Conservation (phyloP, 2,888 invertebrate genomes). For the Himalopsyche japonica region DNA sequence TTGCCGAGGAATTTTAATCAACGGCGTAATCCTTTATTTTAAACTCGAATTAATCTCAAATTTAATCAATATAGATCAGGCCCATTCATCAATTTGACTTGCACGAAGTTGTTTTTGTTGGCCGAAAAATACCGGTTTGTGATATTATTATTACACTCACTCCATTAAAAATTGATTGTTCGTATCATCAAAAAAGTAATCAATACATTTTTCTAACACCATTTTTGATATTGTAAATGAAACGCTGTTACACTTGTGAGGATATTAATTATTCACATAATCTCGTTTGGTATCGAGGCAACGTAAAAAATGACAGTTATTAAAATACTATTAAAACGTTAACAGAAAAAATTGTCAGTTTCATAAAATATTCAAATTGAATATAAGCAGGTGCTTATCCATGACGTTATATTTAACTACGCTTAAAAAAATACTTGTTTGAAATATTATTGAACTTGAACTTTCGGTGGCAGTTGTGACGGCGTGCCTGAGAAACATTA, state of each 20-base stretch:
- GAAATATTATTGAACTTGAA: background rate
- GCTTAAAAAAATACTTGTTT: no score
- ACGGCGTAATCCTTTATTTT: constrained; percentile 29
- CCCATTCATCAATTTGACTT: constrained; percentile 34
- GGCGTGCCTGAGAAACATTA: background rate
- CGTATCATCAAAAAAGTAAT: background rate
- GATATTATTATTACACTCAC: background rate
- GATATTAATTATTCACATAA: background rate
- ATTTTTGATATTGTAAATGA: background rate
- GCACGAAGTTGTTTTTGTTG: constrained; percentile 12
- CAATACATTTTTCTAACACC: background rate
- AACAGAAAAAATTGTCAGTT: background rate
- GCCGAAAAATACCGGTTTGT: background rate
- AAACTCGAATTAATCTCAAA: background rate
- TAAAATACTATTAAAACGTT: background rate
- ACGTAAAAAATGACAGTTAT: background rate
- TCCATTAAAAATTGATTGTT: background rate
- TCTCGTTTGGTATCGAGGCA: background rate
- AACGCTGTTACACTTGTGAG: background rate
- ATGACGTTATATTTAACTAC: no score
- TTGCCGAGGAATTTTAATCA: constrained; percentile 39
- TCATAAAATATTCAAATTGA: background rate
- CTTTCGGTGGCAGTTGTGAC: background rate
- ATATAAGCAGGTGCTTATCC: background rate
- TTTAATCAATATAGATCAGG: constrained; percentile 20